Evolutionary conservation across 2,113 vertebrate genomes (phyloP).

Genomic region (Phylloscopus trochiloides): DNA sequence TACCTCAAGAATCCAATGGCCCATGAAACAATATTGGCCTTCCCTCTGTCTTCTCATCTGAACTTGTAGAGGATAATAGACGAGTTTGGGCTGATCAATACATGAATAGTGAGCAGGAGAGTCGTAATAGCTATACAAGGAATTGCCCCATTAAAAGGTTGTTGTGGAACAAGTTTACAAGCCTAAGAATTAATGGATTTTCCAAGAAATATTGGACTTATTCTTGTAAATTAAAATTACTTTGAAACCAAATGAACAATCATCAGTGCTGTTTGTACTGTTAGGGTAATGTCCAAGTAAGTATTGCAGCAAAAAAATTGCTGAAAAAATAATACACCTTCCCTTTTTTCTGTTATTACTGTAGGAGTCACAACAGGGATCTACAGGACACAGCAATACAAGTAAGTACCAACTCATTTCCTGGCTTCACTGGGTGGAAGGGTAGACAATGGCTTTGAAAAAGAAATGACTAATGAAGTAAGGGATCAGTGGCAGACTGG

Average conservation of each 20-base stretch:
- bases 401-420: constrained; percentile 76
- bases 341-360: constrained; percentile 58
- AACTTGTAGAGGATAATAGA: constrained; percentile 25
- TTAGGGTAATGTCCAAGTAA: not conserved
- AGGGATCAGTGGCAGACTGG: not conserved
- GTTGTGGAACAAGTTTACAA: constrained; percentile 21
- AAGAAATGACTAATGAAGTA: not conserved
- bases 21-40: constrained; percentile 48
- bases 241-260: constrained; percentile 3
- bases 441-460: not conserved
- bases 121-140: not conserved
- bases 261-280: not conserved
- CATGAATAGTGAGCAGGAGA: not conserved
- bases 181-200: constrained; percentile 28
- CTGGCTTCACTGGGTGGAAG: not conserved
- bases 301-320: not conserved
- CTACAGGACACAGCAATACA: constrained; percentile 81
- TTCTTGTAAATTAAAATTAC: constrained; percentile 25
- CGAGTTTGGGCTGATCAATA: constrained; percentile 27
- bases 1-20: constrained; percentile 25
- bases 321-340: constrained; percentile 33
- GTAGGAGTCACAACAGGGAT: constrained; percentile 81
- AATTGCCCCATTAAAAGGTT: not conserved
- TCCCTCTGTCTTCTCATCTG: constrained; percentile 25
- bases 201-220: not conserved